Conservation (phyloP, 1,140 invertebrate species). For the Drosophila rhopaloa region DNA sequence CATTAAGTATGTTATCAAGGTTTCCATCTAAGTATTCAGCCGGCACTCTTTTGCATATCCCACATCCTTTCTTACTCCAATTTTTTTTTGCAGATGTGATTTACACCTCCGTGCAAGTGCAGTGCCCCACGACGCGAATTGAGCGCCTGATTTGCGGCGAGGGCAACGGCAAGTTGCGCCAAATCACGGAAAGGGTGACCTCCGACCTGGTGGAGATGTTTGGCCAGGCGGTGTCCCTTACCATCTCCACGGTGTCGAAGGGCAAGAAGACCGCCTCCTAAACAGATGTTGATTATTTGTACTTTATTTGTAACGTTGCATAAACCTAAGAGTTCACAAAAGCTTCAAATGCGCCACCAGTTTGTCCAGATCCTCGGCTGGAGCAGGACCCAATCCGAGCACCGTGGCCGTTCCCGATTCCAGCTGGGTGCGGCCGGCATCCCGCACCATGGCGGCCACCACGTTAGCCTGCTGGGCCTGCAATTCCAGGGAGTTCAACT, state of each 20-base stretch:
- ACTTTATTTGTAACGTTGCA: conserved; percentile 39
- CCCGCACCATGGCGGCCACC: conserved; percentile 88
- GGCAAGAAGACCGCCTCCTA: conserved; percentile 32
- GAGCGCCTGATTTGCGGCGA: conserved; percentile 88
- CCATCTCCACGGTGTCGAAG: conserved; percentile 68
- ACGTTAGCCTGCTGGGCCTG: conserved; percentile 87
- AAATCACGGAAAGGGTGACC: conserved; percentile 87
- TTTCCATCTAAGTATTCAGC: too few species aligned
- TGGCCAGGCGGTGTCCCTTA: conserved; percentile 79
- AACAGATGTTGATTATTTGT: conserved; percentile 15
- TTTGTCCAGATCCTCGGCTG: conserved; percentile 87
- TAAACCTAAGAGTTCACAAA: conserved; percentile 84
- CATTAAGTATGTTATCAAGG: too few species aligned
- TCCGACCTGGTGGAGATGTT: conserved; percentile 84
- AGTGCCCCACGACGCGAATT: conserved; percentile 87
- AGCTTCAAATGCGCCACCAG: conserved; percentile 90
- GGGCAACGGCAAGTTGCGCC: conserved; percentile 88
- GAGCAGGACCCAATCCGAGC: conserved; percentile 91
- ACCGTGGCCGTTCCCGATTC: conserved; percentile 89
- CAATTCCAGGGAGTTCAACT: conserved; percentile 85
- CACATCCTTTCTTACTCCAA: neutral
- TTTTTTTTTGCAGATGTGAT: conserved; percentile 85
- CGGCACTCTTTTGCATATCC: too few species aligned
- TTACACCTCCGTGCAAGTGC: conserved; percentile 87
- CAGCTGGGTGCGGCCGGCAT: conserved; percentile 92